Evolutionary conservation across 2,888 invertebrate genomes (phyloP), one percentile per base, ranked within the genome.

Genomic region (Helleia helle): DNA sequence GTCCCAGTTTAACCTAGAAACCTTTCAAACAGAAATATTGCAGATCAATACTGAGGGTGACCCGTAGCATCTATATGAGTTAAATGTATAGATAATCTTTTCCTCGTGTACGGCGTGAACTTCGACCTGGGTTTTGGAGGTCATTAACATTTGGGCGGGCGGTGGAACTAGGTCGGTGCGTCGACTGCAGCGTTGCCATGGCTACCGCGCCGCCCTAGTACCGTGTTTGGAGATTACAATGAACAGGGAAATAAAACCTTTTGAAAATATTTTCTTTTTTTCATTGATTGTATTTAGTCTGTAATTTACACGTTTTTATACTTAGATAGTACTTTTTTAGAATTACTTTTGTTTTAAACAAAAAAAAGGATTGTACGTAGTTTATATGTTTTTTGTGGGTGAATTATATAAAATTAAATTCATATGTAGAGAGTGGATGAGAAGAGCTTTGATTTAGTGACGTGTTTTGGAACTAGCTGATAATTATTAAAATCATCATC

Each of bases 81-180:
- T 31, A 17, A 61, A 68, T 62, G 64, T 62, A 41, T 47, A 46
- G 51, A 60, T 53, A 57, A 73, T 73, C 69, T 70, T 60, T 71
- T 71, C 68, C 83, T 66, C 83, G 83, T 81, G 83, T 77, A 77
- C 59, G 63, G 60, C 70, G 71, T 84, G 83, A 84, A 84, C 83
- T 84, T 84, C 81, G 83, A 80, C 83, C 83, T 71, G 74, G 76
- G 73, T 75, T 81, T 84, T 84, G 79, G 83, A 83, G 83, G 83
- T 84, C 83, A 84, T 84, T 84, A 84, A 84, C 83, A 84, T 84
- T 84, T 83, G 69, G 66, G 62, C 62, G 66, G 72, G 71, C 55
- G 65, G 60, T 58, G 59, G 54, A 74, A 76, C 63, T 81, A 55
- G 81, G 81, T 77, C 81, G 71, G 64, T 72, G 73, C 74, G n/a